Percentiles rank a stretch among this genome's conserved stretches.
These are phyloP conservation scores for Heteronetta atricapilla DNA, from an alignment of 2,113 vertebrate species.

Conservation along the genomic window DNA sequence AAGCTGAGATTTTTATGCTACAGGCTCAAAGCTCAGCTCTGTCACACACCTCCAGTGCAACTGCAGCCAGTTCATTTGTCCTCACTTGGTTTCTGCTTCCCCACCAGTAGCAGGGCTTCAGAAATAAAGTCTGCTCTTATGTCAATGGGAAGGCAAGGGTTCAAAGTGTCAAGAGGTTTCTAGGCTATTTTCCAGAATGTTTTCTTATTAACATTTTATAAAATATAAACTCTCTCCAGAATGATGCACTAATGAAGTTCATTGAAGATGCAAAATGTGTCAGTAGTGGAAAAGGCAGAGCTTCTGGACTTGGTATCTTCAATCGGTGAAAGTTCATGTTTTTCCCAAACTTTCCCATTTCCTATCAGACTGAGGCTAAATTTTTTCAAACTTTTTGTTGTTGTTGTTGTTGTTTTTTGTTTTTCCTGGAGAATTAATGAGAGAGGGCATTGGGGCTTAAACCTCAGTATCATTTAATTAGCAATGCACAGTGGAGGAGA, in stretches of 20 bases:
- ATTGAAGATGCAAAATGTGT: accelerated
- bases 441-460: background rate
- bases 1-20: background rate
- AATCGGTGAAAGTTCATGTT: background rate
- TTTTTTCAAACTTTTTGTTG: background rate
- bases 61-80: background rate
- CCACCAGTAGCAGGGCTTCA: background rate
- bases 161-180: background rate
- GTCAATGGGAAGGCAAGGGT: background rate
- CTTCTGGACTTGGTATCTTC: background rate
- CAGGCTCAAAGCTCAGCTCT: background rate
- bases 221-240: background rate
- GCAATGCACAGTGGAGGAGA: background rate
- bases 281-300: background rate
- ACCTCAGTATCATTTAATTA: background rate
- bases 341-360: background rate
- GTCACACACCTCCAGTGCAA: background rate
- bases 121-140: background rate
- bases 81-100: background rate
- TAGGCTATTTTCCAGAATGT: background rate
- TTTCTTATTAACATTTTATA: background rate
- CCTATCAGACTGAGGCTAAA: background rate
- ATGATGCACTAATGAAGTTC: background rate
- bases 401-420: background rate
- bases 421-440: background rate